These are phyloP conservation scores for Emydoidea blandingii DNA, from an alignment of 2,797 vertebrate genomes.

Conservation along the genomic window DNA sequence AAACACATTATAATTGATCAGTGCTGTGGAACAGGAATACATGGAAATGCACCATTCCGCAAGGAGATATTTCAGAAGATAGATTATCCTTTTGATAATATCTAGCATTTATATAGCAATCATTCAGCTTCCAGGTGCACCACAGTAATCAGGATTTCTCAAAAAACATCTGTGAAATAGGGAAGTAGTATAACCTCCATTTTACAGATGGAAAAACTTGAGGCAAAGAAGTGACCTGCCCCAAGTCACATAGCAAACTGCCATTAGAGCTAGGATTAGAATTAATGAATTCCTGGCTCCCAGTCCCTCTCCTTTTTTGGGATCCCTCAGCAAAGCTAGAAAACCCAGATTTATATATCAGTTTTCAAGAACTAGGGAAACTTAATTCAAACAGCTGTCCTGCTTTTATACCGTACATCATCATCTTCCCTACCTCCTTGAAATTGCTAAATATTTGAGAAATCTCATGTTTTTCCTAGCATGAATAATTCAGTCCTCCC, in stretches of 20 bases:
- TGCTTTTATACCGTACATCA: neutral
- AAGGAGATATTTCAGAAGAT: conserved; percentile 35
- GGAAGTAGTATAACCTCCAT: neutral
- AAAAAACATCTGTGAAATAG: neutral
- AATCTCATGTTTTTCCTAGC: neutral
- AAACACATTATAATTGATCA: conserved; percentile 64
- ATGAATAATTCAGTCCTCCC: neutral
- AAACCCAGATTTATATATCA: neutral
- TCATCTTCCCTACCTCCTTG: neutral
- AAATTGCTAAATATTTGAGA: neutral
- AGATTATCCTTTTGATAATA: conserved; percentile 7
- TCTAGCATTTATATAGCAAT: neutral
- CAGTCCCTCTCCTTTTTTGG: neutral
- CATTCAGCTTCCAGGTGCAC: neutral
- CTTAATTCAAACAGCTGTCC: neutral
- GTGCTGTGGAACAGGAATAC: conserved; percentile 40
- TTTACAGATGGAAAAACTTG: neutral
- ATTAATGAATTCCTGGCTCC: neutral
- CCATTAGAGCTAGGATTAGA: neutral
- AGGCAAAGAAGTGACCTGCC: neutral
- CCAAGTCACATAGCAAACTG: neutral
- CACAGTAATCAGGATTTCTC: neutral
- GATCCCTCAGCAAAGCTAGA: neutral
- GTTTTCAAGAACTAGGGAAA: neutral
- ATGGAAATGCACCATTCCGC: neutral